These are phyloP conservation scores for Mechanitis messenoides DNA, from an alignment of 2,888 invertebrate genomes.

Conservation along the genomic window DNA sequence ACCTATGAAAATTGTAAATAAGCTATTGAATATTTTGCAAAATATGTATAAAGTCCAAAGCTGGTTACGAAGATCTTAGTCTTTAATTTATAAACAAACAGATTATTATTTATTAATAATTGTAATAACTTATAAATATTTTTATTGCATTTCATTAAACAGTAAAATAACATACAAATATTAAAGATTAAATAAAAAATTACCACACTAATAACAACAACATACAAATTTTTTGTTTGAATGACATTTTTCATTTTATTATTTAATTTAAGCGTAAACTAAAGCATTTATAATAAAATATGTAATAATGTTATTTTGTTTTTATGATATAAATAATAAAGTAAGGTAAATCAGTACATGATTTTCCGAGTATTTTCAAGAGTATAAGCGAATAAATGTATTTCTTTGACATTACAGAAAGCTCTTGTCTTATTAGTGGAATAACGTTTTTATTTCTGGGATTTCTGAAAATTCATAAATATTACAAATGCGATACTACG, in stretches of 20 bases:
- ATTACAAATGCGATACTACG: background rate
- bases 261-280: no score
- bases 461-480: conserved; percentile 1
- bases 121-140: no score
- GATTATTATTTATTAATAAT: no score
- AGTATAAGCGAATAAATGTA: conserved; percentile 21
- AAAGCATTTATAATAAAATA: background rate
- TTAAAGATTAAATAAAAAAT: no score
- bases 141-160: no score
- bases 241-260: no score
- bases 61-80: conserved; percentile 31
- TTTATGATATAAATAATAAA: background rate
- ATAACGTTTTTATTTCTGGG: conserved; percentile 22
- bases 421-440: conserved; percentile 30
- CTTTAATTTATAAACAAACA: no score
- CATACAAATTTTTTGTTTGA: no score
- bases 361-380: conserved; percentile 3
- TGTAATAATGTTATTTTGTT: conserved; percentile 4
- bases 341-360: no score
- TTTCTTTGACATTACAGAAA: conserved; percentile 27
- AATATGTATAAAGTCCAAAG: conserved; percentile 23
- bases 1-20: conserved; percentile 28
- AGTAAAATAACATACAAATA: no score
- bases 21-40: conserved; percentile 27
- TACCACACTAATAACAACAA: no score